These are phyloP conservation scores for Corythornis madagascariensis DNA, from an alignment of 2,113 vertebrate genomes.

Conservation along the genomic window DNA sequence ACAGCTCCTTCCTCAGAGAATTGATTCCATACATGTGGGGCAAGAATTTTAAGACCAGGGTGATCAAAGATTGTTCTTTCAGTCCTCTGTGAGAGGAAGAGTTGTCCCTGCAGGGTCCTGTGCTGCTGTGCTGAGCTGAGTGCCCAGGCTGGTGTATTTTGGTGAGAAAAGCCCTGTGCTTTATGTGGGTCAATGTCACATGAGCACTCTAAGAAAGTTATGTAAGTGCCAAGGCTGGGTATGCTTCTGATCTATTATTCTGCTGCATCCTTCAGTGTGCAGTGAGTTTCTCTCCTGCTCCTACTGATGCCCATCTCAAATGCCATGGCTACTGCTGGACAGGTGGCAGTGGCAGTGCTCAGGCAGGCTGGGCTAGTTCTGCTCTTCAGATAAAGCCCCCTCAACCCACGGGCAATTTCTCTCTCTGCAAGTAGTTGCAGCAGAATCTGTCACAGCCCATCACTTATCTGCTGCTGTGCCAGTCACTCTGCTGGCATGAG, in stretches of 20 bases:
- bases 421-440: neutral
- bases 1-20: neutral
- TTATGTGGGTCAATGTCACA: constrained; percentile 51
- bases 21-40: neutral
- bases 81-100: neutral
- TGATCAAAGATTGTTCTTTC: neutral
- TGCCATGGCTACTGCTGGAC: neutral
- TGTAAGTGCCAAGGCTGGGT: neutral
- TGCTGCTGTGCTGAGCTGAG: neutral
- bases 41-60: neutral
- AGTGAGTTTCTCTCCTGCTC: neutral
- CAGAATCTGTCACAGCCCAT: neutral
- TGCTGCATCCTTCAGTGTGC: neutral
- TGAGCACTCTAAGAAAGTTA: constrained; percentile 28
- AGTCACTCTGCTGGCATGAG: neutral
- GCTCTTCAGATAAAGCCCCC: neutral
- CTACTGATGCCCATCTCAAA: neutral
- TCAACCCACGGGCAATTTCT: neutral
- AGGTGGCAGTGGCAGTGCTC: neutral
- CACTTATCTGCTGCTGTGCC: neutral
- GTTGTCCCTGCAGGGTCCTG: neutral
- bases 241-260: neutral
- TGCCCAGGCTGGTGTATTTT: neutral
- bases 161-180: neutral
- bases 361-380: neutral